phyloP scores from a whole-genome alignment of 2,113 vertebrate species.

The Galbula dea region DNA sequence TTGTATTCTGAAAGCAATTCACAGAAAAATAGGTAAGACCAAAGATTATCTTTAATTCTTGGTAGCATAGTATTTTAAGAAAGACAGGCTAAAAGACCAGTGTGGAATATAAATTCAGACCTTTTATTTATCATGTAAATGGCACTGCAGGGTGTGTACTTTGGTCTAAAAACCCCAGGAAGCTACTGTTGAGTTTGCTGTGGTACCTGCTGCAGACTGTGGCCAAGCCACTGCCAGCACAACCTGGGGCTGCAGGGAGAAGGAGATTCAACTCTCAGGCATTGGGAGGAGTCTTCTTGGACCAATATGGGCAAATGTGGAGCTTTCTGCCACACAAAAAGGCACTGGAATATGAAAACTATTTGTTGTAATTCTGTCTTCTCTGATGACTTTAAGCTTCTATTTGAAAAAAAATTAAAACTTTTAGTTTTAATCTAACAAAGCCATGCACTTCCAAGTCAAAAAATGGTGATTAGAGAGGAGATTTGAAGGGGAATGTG shows the following conservation, averaged over 20 bases:
- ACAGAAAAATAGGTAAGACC: not conserved
- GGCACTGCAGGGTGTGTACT: not conserved
- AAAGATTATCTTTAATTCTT: not conserved
- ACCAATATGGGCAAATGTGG: accelerated
- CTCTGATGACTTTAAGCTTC: not conserved
- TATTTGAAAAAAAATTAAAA: not conserved
- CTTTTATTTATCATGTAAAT: not conserved
- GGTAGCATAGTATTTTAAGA: not conserved
- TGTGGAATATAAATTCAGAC: not conserved
- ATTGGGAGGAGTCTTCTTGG: not conserved
- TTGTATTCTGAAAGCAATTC: not conserved
- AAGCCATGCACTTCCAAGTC: not conserved
- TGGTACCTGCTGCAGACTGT: not conserved
- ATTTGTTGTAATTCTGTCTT: not conserved
- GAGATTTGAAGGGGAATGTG: not conserved
- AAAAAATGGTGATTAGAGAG: not conserved
- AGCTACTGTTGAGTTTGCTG: not conserved
- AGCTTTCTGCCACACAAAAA: not conserved
- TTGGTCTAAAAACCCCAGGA: not conserved
- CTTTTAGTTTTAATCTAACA: not conserved
- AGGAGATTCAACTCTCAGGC: not conserved
- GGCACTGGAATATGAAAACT: not conserved
- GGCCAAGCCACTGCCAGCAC: not conserved
- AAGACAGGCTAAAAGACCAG: not conserved
- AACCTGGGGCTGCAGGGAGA: accelerated